Conservation (phyloP, 2,113 vertebrate species). For the Erpornis zantholeuca region DNA sequence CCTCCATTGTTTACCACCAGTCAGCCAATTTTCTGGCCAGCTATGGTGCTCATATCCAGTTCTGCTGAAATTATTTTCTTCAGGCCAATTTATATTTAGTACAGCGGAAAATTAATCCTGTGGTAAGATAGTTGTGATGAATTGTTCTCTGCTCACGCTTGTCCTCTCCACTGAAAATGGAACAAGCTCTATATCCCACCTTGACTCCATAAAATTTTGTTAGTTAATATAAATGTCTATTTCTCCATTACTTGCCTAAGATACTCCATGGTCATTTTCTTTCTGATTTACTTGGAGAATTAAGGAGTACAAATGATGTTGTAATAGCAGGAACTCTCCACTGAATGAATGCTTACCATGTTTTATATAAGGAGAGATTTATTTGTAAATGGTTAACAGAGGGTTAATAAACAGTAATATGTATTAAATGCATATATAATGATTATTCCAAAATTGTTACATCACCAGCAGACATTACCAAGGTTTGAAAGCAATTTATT, state of each 20-base stretch:
- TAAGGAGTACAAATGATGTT: background rate
- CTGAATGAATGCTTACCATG: background rate
- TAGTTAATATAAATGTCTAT: constrained; percentile 29
- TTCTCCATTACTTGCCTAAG: background rate
- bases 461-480: background rate
- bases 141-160: constrained; percentile 18
- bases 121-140: constrained; percentile 10
- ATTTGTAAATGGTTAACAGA: background rate
- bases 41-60: constrained; percentile 51
- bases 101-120: constrained; percentile 46
- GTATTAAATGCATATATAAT: background rate
- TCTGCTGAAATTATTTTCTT: background rate
- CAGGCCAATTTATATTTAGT: constrained; percentile 40
- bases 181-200: background rate
- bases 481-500: constrained; percentile 15
- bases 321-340: background rate
- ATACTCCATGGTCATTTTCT: background rate
- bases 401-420: background rate
- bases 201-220: background rate
- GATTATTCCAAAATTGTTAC: background rate
- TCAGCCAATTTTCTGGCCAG: constrained; percentile 53
- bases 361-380: background rate
- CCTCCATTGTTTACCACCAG: constrained; percentile 57
- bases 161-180: background rate
- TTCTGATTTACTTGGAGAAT: background rate